Evolutionary conservation across 2,113 vertebrate species (phyloP).

Genomic region (Macrotis lagotis): DNA sequence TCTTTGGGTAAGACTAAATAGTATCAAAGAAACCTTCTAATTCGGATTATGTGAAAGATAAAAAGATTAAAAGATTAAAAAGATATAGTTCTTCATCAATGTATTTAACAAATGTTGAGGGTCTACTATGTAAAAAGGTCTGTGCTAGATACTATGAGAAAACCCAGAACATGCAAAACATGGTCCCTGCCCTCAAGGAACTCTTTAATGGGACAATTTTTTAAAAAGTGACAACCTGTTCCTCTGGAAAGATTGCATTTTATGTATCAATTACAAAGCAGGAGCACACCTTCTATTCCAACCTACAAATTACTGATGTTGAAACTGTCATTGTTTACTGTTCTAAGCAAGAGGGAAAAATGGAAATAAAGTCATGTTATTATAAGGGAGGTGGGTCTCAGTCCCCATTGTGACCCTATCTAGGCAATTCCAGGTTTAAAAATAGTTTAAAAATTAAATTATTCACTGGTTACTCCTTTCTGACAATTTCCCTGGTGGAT

Average conservation of each 20-base stretch:
- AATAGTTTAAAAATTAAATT: not conserved
- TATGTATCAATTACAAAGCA: conserved; percentile 72
- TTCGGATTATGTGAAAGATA: not conserved
- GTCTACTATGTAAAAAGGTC: not conserved
- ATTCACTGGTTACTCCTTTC: conserved; percentile 7
- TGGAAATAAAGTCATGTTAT: conserved; percentile 63
- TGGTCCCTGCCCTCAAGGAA: conserved; percentile 2
- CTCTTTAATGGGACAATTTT: conserved; percentile 76
- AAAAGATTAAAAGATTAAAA: too few species aligned
- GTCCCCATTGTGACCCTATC: not conserved
- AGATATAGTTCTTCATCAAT: not conserved
- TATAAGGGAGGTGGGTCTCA: conserved; percentile 13
- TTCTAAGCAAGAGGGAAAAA: conserved; percentile 40
- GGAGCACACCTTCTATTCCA: conserved; percentile 72
- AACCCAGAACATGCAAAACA: not conserved
- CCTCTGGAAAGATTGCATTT: conserved; percentile 66
- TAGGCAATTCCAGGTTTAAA: not conserved
- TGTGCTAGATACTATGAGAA: not conserved
- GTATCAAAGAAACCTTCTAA: not conserved
- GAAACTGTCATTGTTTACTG: conserved; percentile 70
- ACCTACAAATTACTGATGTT: conserved; percentile 71
- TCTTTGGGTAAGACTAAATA: not conserved
- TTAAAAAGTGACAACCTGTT: conserved; percentile 74
- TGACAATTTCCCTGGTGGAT: not conserved
- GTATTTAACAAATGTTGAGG: not conserved